Percentiles rank a stretch among this genome's conserved stretches.
These are phyloP conservation scores for Tolypeutes matacus DNA, from an alignment of 2,797 vertebrate species.

Conservation along the genomic window DNA sequence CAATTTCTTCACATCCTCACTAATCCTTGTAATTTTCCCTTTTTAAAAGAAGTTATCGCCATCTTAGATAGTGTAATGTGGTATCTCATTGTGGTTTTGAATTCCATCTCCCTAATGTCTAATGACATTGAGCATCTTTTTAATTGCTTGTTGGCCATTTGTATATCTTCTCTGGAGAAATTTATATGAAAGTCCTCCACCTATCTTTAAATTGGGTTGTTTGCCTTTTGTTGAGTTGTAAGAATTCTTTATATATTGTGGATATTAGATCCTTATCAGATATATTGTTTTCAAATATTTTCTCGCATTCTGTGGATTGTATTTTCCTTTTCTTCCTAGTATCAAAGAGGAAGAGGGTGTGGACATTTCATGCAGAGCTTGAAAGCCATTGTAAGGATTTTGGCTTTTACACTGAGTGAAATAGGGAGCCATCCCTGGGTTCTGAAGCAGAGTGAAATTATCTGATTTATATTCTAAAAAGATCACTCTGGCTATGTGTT, in stretches of 20 bases:
- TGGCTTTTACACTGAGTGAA: too few species aligned
- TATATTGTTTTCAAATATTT: background rate
- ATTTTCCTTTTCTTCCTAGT: background rate
- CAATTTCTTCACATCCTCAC: background rate
- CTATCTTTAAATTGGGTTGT: background rate
- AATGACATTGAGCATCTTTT: background rate
- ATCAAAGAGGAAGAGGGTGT: background rate
- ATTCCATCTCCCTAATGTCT: too few species aligned
- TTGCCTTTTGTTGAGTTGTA: background rate
- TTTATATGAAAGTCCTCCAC: background rate
- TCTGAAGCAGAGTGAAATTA: background rate
- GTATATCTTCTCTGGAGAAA: background rate
- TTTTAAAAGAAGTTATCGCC: background rate
- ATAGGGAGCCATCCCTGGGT: background rate
- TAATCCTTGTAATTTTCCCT: background rate
- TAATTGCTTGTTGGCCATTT: background rate
- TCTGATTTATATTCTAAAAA: background rate
- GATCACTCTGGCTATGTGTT: background rate
- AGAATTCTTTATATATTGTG: background rate
- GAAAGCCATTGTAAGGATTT: background rate
- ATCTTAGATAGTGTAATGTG: background rate
- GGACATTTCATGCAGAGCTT: background rate
- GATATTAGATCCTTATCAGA: background rate
- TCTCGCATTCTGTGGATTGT: background rate
- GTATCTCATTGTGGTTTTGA: background rate